phyloP scores from a whole-genome alignment of 2,888 invertebrate genomes.

The Drosophila koepferae region DNA sequence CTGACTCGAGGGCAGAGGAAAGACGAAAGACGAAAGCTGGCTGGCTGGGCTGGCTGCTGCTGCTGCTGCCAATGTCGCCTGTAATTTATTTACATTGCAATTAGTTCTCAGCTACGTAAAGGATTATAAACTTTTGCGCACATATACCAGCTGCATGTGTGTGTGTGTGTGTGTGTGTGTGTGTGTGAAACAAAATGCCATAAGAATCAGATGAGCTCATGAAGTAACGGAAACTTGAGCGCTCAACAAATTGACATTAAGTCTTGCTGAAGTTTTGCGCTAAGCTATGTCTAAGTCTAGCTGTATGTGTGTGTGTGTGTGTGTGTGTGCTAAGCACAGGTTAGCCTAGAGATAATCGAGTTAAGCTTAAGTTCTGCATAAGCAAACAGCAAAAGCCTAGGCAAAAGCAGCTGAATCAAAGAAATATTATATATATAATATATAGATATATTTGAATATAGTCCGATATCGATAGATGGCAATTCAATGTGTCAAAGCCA shows the following conservation, averaged over 20 bases:
- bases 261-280: slow-evolving; percentile 36
- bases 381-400: neutral
- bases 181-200: slow-evolving; percentile 32
- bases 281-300: slow-evolving; percentile 12
- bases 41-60: slow-evolving; percentile 17
- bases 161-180: slow-evolving; percentile 9
- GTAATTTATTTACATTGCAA: slow-evolving; percentile 84
- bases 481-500: neutral
- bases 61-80: slow-evolving; percentile 65
- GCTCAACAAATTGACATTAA: slow-evolving; percentile 67
- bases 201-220: slow-evolving; percentile 21
- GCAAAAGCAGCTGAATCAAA: neutral
- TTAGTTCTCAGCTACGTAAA: slow-evolving; percentile 82
- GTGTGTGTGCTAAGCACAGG: slow-evolving; percentile 12
- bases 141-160: slow-evolving; percentile 20
- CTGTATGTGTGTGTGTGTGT: slow-evolving; percentile 12
- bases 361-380: slow-evolving; percentile 6
- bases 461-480: neutral
- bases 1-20: neutral
- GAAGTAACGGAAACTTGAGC: slow-evolving; percentile 62
- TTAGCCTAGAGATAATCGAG: slow-evolving; percentile 12
- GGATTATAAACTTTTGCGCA: slow-evolving; percentile 77
- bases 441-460: neutral
- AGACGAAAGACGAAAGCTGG: neutral
- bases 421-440: neutral